Conservation (phyloP, 1,140 invertebrate species). For the Trichonephila clavata region DNA sequence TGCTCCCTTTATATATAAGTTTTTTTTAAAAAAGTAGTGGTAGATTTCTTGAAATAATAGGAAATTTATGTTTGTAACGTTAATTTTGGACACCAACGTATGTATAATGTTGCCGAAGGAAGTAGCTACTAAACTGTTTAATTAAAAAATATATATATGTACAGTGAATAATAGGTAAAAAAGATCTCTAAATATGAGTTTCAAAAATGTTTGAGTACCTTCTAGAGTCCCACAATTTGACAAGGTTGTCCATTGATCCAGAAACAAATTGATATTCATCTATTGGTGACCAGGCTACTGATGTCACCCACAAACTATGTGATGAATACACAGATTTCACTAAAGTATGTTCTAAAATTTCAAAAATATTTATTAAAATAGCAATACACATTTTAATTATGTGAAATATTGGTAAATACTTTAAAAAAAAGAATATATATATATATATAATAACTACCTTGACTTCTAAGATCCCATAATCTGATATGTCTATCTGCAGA, state of each 20-base stretch:
- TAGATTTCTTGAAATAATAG: too few relatives aligned
- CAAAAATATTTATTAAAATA: conserved; percentile 63
- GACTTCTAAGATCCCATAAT: conserved; percentile 94
- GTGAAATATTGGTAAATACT: neutral
- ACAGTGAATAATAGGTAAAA: neutral
- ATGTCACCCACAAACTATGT: conserved; percentile 94
- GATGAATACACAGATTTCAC: conserved; percentile 94
- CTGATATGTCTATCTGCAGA: conserved; percentile 94
- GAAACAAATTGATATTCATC: conserved; percentile 94
- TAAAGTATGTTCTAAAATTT: conserved; percentile 88
- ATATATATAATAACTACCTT: conserved; percentile 83
- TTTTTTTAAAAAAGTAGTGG: too few relatives aligned
- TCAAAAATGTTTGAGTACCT: conserved; percentile 83
- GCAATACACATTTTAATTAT: too few relatives aligned
- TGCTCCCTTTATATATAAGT: too few relatives aligned
- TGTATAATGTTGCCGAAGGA: too few relatives aligned
- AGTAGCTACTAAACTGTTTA: too few relatives aligned
- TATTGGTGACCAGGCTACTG: conserved; percentile 93
- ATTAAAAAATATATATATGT: too few relatives aligned
- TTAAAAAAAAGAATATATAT: neutral
- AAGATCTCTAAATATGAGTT: too few relatives aligned
- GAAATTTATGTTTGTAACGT: too few relatives aligned
- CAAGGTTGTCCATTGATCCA: conserved; percentile 92
- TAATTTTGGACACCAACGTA: too few relatives aligned
- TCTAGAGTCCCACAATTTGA: conserved; percentile 98